Conservation (phyloP, 2,888 invertebrate genomes). For the Mythimna loreyi region DNA sequence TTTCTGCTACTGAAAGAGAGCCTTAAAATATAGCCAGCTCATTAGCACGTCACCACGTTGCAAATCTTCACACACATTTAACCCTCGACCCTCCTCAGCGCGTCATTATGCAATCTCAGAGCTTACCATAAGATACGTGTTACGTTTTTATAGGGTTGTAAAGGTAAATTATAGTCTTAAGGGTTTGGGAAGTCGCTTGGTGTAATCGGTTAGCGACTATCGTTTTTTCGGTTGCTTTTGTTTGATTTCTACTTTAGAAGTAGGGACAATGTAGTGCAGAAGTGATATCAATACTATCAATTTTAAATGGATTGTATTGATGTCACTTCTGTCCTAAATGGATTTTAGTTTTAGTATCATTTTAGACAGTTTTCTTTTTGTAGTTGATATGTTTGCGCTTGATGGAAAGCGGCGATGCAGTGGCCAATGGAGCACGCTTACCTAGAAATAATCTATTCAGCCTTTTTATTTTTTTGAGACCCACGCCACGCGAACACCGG, state of each 20-base stretch:
- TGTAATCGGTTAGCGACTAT: slow-evolving; percentile 6
- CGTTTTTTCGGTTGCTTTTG: background rate
- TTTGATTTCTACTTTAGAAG: background rate
- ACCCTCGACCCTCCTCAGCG: slow-evolving; percentile 38
- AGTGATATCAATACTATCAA: too few relatives aligned
- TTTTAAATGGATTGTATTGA: background rate
- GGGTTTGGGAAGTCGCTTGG: slow-evolving; percentile 2
- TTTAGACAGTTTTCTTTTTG: too few relatives aligned
- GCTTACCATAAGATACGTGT: slow-evolving; percentile 14
- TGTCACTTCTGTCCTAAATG: background rate
- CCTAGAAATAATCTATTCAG: too few relatives aligned
- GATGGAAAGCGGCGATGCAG: too few relatives aligned
- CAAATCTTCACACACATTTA: slow-evolving; percentile 34
- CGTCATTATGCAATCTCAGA: slow-evolving; percentile 42
- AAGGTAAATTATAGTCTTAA: slow-evolving; percentile 27
- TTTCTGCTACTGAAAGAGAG: background rate
- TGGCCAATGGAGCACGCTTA: too few relatives aligned
- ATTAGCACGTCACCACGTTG: slow-evolving; percentile 14
- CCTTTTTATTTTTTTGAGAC: too few relatives aligned
- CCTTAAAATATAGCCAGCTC: background rate
- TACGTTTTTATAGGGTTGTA: slow-evolving; percentile 40
- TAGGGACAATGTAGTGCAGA: too few relatives aligned
- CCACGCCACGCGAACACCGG: too few relatives aligned
- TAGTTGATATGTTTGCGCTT: too few relatives aligned
- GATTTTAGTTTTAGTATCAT: background rate